Evolutionary conservation across 2,888 invertebrate genomes (phyloP).

Genomic region (Drosophila colorata): DNA sequence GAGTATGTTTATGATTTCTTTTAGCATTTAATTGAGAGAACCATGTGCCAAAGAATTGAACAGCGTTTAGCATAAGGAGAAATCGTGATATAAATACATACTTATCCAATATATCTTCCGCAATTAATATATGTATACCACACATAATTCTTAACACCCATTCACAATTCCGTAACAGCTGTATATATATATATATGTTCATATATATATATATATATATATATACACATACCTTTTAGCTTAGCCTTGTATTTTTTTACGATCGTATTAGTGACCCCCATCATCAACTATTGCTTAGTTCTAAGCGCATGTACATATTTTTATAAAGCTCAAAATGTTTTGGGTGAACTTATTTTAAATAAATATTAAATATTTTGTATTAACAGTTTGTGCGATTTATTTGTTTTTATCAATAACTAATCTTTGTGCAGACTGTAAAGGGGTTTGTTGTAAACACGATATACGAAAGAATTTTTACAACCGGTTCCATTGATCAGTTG

Average conservation of each 20-base stretch:
- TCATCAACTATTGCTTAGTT: constrained; percentile 60
- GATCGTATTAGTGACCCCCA: constrained; percentile 63
- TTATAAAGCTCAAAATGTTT: constrained; percentile 35
- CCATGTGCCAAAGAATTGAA: constrained; percentile 76
- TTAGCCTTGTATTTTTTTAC: constrained; percentile 55
- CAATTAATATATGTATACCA: constrained; percentile 19
- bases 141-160: constrained; percentile 3
- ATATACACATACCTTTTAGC: constrained; percentile 19
- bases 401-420: background rate
- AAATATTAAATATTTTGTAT: constrained; percentile 45
- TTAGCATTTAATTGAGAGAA: constrained; percentile 71
- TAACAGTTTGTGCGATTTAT: no score
- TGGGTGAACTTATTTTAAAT: constrained; percentile 33
- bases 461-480: background rate
- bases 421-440: background rate
- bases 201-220: constrained; percentile 14
- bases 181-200: constrained; percentile 8
- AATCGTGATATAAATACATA: constrained; percentile 73
- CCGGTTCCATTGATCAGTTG: background rate
- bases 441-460: no score
- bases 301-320: constrained; percentile 54
- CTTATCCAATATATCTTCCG: constrained; percentile 25
- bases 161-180: constrained; percentile 21
- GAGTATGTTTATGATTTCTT: constrained; percentile 63
- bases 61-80: constrained; percentile 66